A percentile compares a stretch with the other conserved stretches of the same genome.
These are phyloP conservation scores for Emydocephalus ijimae DNA, from an alignment of 2,113 vertebrate genomes.

Conservation along the genomic window DNA sequence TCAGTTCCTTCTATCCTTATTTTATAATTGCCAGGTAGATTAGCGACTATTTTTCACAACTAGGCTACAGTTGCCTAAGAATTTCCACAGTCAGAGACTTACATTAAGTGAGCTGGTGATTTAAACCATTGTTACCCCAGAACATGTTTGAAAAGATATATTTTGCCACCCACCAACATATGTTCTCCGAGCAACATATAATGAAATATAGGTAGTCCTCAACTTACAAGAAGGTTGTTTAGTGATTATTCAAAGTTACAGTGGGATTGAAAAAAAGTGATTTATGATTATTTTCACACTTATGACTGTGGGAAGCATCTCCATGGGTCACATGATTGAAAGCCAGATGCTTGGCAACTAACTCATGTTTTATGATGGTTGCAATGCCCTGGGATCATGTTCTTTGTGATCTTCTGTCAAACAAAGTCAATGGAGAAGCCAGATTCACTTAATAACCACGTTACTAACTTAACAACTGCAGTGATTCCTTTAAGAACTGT, in stretches of 20 bases:
- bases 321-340: background rate
- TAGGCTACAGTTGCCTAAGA: background rate
- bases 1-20: background rate
- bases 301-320: background rate
- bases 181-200: background rate
- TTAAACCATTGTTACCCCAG: background rate
- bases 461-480: background rate
- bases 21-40: background rate
- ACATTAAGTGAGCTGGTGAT: background rate
- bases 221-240: background rate
- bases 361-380: background rate
- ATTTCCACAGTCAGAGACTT: background rate
- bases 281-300: background rate
- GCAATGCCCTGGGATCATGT: background rate
- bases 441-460: background rate
- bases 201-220: background rate
- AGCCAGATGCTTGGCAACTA: background rate
- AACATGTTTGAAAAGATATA: background rate
- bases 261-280: background rate
- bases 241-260: background rate
- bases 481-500: background rate
- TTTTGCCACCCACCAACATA: background rate
- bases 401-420: background rate
- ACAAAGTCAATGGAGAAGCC: background rate
- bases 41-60: background rate